Conservation (phyloP, 2,113 vertebrate genomes). For the Dasyprocta punctata region DNA sequence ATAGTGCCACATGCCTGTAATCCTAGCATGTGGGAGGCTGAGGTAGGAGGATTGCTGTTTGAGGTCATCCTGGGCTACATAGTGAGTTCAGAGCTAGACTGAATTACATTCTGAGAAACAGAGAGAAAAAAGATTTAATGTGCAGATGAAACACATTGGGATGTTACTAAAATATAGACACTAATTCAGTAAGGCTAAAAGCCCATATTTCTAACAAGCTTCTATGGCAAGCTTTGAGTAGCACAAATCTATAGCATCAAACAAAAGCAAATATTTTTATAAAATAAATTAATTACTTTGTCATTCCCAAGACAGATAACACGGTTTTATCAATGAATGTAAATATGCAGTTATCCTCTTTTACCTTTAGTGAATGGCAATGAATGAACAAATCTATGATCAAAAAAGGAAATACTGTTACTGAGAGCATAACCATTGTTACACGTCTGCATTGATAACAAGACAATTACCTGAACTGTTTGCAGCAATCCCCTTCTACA, state of each 20-base stretch:
- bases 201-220: background rate
- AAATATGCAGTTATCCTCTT: slow-evolving; percentile 39
- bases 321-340: background rate
- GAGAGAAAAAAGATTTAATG: background rate
- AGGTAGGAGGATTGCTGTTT: background rate
- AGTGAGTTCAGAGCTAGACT: background rate
- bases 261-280: background rate
- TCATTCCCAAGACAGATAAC: background rate
- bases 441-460: background rate
- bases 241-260: slow-evolving; percentile 9
- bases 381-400: background rate
- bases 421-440: background rate
- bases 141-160: background rate
- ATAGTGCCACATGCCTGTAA: background rate
- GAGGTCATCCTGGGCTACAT: background rate
- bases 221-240: background rate
- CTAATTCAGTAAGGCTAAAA: background rate
- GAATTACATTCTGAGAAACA: background rate
- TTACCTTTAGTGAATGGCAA: slow-evolving; percentile 3
- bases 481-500: background rate
- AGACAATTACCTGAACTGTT: background rate
- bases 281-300: slow-evolving; percentile 46
- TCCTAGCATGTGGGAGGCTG: background rate
- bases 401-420: background rate
- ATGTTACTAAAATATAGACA: slow-evolving; percentile 28